Evolutionary conservation across 2,113 vertebrate species (phyloP), one percentile per base, ranked within the genome.

Genomic region (Tringa solitaria): DNA sequence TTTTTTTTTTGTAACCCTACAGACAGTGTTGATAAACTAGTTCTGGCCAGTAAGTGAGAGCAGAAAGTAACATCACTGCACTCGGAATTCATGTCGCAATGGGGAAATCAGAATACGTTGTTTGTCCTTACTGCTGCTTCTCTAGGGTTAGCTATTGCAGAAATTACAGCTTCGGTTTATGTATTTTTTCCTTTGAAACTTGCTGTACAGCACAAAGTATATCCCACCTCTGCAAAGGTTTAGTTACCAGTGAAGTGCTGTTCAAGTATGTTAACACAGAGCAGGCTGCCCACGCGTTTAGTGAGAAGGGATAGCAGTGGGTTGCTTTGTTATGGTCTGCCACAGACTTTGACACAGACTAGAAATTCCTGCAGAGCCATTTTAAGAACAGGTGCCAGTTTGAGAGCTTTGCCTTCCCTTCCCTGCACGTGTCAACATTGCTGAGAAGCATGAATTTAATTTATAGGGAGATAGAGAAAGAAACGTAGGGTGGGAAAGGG

Each of bases 251-350:
- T 26, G 70, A 63, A 6, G 32, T 33, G 33, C 68, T 28, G 33
- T 24, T 88, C 21, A 37, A 17, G n/a, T 56, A 3, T 9, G 20
- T 28, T 50, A 45, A 19, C 74, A 4, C 15, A 3, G 5, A 63
- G 79, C 75, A 10, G 27, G 5, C 11, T 59, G 68, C 43, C 51
- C 14, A 0, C 2, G 2, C 3, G 0, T 27, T 28, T 30, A 23
- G 57, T 23, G 1, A 2, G 3, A 59, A 54, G n/a, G 50, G 20
- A 1, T 0, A 1, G 32, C 8, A 7, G 41, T 4, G 35, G 26
- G 11, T 16, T 50, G 30, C 32, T 64, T 64, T 17, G 35, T 28
- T 63, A 8, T 26, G 33, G 32, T 72, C 77, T 41, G 51, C 69
- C 19, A 11, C 35, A 18, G 57, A 6, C 60, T 37, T 73, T 50